A percentile compares a stretch with the other conserved stretches of the same genome.
phyloP scores from a whole-genome alignment of 2,797 vertebrate species.

The Leptatherina wallacei region DNA sequence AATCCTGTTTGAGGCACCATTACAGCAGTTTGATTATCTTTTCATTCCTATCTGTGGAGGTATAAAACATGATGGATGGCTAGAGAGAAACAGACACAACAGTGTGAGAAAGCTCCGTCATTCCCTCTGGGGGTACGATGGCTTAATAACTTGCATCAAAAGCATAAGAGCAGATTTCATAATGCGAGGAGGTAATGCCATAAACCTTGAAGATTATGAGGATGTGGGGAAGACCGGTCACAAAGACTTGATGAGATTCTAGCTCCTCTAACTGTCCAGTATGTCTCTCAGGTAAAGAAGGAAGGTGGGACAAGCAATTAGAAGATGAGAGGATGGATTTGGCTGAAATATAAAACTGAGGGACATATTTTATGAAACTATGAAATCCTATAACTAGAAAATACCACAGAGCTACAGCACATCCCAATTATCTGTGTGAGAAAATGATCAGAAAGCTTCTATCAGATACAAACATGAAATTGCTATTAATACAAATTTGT shows the following conservation, averaged over 20 bases:
- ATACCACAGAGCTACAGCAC: conserved; percentile 15
- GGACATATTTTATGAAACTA: conserved; percentile 25
- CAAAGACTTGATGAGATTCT: conserved; percentile 35
- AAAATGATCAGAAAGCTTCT: conserved; percentile 21
- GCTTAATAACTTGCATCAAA: conserved; percentile 69
- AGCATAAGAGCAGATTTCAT: conserved; percentile 56
- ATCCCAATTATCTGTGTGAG: conserved; percentile 16
- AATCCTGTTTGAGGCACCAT: conserved; percentile 65
- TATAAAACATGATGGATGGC: conserved; percentile 77
- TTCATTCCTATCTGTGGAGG: conserved; percentile 81
- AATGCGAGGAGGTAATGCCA: conserved; percentile 42
- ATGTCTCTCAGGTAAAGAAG: conserved; percentile 5
- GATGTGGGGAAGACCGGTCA: conserved; percentile 33
- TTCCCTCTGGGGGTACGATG: conserved; percentile 49
- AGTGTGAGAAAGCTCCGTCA: conserved; percentile 37
- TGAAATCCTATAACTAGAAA: conserved; percentile 23
- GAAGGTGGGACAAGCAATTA: not conserved
- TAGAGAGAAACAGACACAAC: conserved; percentile 47
- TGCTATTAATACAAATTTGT: conserved; percentile 4
- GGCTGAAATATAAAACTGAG: conserved; percentile 9
- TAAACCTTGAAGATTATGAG: conserved; percentile 52
- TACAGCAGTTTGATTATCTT: conserved; percentile 79
- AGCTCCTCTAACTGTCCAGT: not conserved
- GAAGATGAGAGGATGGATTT: conserved; percentile 4
- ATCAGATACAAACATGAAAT: conserved; percentile 12